These are phyloP conservation scores for Liopterus haemorrhoidalis DNA, from an alignment of 2,888 invertebrate species.

Conservation along the genomic window DNA sequence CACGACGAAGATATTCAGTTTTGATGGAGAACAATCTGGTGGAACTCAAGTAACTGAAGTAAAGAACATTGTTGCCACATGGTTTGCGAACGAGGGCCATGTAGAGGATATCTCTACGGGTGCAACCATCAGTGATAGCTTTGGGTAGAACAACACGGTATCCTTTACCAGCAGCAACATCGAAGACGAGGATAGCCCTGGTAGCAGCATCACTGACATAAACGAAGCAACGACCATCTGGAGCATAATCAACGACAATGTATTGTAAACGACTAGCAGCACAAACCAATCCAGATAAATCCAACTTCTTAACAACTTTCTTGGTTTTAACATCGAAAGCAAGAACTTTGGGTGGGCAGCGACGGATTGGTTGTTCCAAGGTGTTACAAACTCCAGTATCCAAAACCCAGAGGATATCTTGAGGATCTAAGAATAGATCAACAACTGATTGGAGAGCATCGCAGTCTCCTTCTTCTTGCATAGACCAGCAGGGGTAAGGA, in stretches of 20 bases:
- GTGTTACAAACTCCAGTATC: constrained; percentile 67
- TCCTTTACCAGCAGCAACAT: constrained; percentile 55
- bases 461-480: constrained; percentile 61
- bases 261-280: constrained; percentile 62
- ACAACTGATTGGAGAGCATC: constrained; percentile 63
- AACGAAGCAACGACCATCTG: constrained; percentile 56
- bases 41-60: constrained; percentile 61
- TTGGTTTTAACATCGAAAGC: constrained; percentile 55
- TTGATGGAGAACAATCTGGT: constrained; percentile 58
- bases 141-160: constrained; percentile 60
- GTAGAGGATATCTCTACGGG: constrained; percentile 59
- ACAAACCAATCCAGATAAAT: constrained; percentile 54
- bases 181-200: constrained; percentile 61
- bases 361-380: constrained; percentile 56
- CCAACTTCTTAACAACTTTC: constrained; percentile 57
- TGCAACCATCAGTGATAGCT: constrained; percentile 48
- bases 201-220: constrained; percentile 66
- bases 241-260: constrained; percentile 59
- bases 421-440: constrained; percentile 56
- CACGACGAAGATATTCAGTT: constrained; percentile 56
- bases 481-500: constrained; percentile 60
- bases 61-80: constrained; percentile 53
- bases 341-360: constrained; percentile 64
- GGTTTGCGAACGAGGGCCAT: constrained; percentile 55
- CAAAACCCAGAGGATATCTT: constrained; percentile 66